Evolutionary conservation across 2,113 vertebrate genomes (phyloP), one percentile per base, ranked within the genome.

Genomic region (Tragelaphus strepsiceros): DNA sequence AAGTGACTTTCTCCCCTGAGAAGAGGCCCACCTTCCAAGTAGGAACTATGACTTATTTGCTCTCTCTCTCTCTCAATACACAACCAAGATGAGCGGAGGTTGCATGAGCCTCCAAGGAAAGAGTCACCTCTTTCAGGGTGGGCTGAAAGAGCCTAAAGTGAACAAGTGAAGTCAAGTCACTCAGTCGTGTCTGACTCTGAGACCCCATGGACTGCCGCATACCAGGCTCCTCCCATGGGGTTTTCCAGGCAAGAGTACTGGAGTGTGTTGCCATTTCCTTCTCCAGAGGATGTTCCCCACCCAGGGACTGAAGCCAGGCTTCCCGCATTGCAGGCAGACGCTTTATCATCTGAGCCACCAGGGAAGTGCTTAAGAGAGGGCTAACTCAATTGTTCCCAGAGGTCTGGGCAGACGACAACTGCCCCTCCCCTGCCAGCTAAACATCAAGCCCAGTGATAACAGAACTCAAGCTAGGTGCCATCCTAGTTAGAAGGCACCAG

Each of bases 361-460:
- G 61, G 28, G 61, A 64, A 64, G 6, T 16, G 30, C 14, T 16
- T 64, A 15, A 32, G 6, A 32, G 30, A 64, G 14, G 16, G 14
- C 6, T 32, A 64, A 64, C 14, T 64, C 61, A 64, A 64, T n/a
- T 9, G 9, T 19, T 67, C 32, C 32, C 32, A 1, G 16, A 67
- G 32, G 32, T 67, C 30, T 67, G 32, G 32, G 17, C 64, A 35
- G 17, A n/a, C 35, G 64, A 35, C 32, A 67, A 67, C 58, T 4
- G 10, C 58, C 10, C 54, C 58, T 19, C 64, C 17, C 16, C 32
- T 0, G 0, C 7, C 0, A 1, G 61, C 64, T n/a, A 67, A 17
- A 67, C 30, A 67, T 35, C 16, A 67, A 67, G 32, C 64, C 32
- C 64, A 5, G 64, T 67, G 32, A 67, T n/a, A 19, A 35, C 1